A percentile compares a stretch with the other conserved stretches of the same genome.
These are phyloP conservation scores for Protonemura montana DNA, from an alignment of 2,888 invertebrate genomes.

Conservation along the genomic window DNA sequence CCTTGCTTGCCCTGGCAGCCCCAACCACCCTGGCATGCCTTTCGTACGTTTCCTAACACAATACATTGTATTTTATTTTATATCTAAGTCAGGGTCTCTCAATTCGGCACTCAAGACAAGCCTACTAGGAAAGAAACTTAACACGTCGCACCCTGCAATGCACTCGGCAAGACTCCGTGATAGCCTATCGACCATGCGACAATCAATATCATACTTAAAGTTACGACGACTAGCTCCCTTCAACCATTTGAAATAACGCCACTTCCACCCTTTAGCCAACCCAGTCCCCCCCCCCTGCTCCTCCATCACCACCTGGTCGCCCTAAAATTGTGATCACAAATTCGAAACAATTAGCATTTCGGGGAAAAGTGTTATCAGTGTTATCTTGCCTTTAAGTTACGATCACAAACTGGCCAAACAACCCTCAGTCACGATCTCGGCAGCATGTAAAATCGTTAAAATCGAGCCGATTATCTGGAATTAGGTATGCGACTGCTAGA, in stretches of 20 bases:
- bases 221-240: neutral
- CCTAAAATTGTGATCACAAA: neutral
- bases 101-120: neutral
- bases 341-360: neutral
- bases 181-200: neutral
- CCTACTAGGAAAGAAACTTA: neutral
- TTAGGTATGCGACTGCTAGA: neutral
- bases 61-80: neutral
- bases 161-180: neutral
- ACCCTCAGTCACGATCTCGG: neutral
- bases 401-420: neutral
- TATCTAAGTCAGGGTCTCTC: neutral
- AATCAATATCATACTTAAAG: neutral
- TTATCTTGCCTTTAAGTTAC: neutral
- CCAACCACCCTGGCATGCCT: neutral
- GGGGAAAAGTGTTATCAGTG: neutral
- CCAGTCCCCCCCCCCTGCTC: too few species aligned
- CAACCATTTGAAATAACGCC: neutral
- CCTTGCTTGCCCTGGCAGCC: too few species aligned
- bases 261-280: neutral
- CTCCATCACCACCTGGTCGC: neutral
- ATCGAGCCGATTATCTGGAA: neutral
- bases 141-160: neutral
- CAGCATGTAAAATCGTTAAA: neutral
- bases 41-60: neutral